A percentile compares a stretch with the other conserved stretches of the same genome.
Conservation (phyloP, 2,113 vertebrate species). For the Pavo muticus region DNA sequence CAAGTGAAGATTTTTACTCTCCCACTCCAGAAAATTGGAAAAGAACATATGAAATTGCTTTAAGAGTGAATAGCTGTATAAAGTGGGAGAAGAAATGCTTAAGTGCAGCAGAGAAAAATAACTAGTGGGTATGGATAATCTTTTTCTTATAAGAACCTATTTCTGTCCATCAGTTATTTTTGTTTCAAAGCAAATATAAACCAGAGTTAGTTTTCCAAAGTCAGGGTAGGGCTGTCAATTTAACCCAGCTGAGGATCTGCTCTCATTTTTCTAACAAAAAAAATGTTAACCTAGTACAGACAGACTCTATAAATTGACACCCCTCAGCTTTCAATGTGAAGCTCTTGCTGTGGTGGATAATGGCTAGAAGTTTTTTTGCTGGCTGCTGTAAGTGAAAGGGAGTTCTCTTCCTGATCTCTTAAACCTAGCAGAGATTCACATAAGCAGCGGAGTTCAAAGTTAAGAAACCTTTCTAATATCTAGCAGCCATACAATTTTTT, state of each 20-base stretch:
- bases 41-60: background rate
- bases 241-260: background rate
- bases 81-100: background rate
- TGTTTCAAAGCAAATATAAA: background rate
- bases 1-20: background rate
- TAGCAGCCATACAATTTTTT: background rate
- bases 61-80: background rate
- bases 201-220: background rate
- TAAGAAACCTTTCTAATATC: constrained; percentile 13
- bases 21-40: background rate
- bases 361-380: constrained; percentile 8
- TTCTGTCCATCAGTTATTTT: background rate
- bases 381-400: background rate
- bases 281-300: background rate
- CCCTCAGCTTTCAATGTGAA: background rate
- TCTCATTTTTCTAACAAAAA: background rate
- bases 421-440: background rate
- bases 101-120: background rate
- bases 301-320: background rate
- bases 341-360: constrained; percentile 17
- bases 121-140: background rate
- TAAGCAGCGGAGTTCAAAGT: constrained; percentile 16
- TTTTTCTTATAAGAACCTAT: background rate
- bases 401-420: constrained; percentile 6
- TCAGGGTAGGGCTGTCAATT: background rate